Evolutionary conservation across 2,888 invertebrate species (phyloP), one percentile per base, ranked within the genome.

Genomic region (Tiliacea aurago): DNA sequence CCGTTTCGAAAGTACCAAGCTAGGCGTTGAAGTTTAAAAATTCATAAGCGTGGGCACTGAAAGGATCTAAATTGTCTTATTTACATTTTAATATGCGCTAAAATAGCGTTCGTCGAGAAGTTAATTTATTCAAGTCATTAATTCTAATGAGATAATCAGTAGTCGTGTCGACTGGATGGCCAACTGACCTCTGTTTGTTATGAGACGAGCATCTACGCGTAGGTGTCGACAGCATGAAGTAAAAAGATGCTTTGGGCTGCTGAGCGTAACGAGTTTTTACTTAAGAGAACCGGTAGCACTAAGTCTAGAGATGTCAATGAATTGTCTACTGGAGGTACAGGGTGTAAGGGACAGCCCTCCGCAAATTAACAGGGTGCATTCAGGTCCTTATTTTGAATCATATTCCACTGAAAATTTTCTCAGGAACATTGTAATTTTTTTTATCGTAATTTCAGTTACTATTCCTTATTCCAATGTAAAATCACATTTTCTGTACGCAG

Each of bases 41-140:
- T 85, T 84, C 80, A 88, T 78, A 78, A 78, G 72, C 80, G 82
- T 80, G 78, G 81, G 81, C 66, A 71, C 69, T 74, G 67, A 75
- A 78, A 80, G 80, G 85, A 84, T 81, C 78, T 75, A 84, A 84
- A 81, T 84, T 71, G 74, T 75, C 84, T 75, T 70, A 88, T 88
- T 88, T 80, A 73, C 87, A 88, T 87, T 84, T 86, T 85, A 87
- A 88, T 88, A 80, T 69, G 66, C 61, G 80, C 78, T 80, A 79
- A 84, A 84, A 81, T 83, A 82, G 72, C 71, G 63, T 78, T 67
- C 64, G 74, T 77, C 70, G 70, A 76, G 70, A 53, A 73, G 74
- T 78, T 82, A 86, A 87, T 88, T 81, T 85, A 88, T 85, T 83
- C 84, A 72, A 70, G 72, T 76, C 80, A 84, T 85, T 87, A 81